Evolutionary conservation across 1,140 invertebrate genomes (phyloP).

Genomic region (Pygmarrhopalites habei): DNA sequence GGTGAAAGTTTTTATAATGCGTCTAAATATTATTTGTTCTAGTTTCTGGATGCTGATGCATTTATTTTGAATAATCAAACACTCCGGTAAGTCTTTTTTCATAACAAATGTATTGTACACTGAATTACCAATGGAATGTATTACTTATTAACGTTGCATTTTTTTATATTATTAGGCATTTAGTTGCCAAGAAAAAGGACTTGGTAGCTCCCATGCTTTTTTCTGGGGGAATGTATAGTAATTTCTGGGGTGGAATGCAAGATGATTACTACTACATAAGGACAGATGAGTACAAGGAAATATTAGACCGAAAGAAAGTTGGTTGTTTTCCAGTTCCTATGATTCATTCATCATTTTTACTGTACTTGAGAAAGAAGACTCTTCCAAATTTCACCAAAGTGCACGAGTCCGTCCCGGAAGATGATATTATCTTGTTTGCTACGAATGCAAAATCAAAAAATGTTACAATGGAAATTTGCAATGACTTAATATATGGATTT

Average conservation of each 20-base stretch:
- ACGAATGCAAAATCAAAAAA: constrained; percentile 65
- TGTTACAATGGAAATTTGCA: constrained; percentile 68
- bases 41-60: constrained; percentile 85
- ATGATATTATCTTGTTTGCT: constrained; percentile 94
- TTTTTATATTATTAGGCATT: too few relatives aligned
- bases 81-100: too few relatives aligned
- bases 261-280: constrained; percentile 76
- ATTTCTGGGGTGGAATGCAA: constrained; percentile 93
- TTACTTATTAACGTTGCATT: too few relatives aligned
- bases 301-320: constrained; percentile 60
- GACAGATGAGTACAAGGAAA: constrained; percentile 77
- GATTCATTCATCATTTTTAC: constrained; percentile 81
- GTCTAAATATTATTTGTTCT: constrained; percentile 42
- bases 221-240: constrained; percentile 82
- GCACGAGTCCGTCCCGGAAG: constrained; percentile 51
- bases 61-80: constrained; percentile 68
- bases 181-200: constrained; percentile 59
- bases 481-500: constrained; percentile 73
- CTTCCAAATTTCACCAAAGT: constrained; percentile 58
- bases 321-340: constrained; percentile 84
- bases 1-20: too few relatives aligned
- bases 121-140: too few relatives aligned
- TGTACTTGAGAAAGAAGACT: constrained; percentile 59
- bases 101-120: too few relatives aligned
- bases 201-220: constrained; percentile 76